phyloP scores from a whole-genome alignment of 2,888 invertebrate genomes.

The Phania funesta region DNA sequence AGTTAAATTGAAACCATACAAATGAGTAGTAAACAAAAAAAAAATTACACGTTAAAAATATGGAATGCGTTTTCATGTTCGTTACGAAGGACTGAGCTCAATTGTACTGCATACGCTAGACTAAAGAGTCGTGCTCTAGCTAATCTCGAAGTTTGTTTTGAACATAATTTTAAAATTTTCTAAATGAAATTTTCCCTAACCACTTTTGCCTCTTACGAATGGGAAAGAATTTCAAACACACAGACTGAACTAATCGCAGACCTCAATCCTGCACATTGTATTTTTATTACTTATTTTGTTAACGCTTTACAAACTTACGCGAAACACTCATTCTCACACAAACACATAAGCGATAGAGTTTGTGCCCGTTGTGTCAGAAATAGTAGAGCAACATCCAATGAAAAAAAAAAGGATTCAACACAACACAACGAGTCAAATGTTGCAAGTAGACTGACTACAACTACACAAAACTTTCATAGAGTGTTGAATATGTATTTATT shows the following conservation, averaged over 20 bases:
- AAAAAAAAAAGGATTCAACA: slow-evolving; percentile 68
- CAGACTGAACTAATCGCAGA: background rate
- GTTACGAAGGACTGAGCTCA: background rate
- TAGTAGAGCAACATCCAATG: slow-evolving; percentile 6
- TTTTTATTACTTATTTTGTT: background rate
- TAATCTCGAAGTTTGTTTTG: background rate
- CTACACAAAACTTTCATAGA: slow-evolving; percentile 55
- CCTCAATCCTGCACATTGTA: background rate
- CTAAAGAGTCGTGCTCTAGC: background rate
- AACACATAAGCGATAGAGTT: background rate
- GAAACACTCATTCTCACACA: background rate
- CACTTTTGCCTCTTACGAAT: background rate
- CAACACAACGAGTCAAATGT: slow-evolving; percentile 76
- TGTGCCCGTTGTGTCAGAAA: background rate
- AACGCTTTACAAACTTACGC: background rate
- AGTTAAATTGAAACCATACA: slow-evolving; percentile 54
- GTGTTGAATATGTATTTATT: slow-evolving; percentile 60
- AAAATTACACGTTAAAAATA: slow-evolving; percentile 31
- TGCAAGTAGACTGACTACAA: slow-evolving; percentile 73
- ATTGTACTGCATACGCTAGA: background rate
- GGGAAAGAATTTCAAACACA: background rate
- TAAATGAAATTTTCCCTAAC: background rate
- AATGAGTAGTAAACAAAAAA: slow-evolving; percentile 30
- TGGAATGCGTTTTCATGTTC: slow-evolving; percentile 33
- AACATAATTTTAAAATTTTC: background rate